Evolutionary conservation across 2,113 vertebrate species (phyloP).

Genomic region (Istiophorus platypterus): DNA sequence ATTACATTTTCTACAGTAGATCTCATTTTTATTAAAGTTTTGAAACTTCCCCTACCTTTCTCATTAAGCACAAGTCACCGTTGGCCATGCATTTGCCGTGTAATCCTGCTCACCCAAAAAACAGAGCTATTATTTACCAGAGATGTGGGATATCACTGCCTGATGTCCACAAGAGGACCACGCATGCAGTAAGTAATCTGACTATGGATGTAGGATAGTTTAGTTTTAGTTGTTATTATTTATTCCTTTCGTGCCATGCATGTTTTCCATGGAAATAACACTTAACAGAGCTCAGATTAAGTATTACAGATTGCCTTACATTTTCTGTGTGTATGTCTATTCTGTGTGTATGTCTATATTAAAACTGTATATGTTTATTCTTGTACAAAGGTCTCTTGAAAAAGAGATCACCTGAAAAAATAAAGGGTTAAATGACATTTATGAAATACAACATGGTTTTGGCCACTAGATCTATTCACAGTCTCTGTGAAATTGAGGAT

Average conservation of each 20-base stretch:
- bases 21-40: neutral
- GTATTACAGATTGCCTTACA: neutral
- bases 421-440: neutral
- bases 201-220: conserved; percentile 7
- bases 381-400: neutral
- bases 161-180: conserved; percentile 78
- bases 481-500: neutral
- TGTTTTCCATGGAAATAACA: conserved; percentile 13
- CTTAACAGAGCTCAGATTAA: neutral
- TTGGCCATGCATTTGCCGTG: conserved; percentile 80
- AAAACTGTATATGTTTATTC: neutral
- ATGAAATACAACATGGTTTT: neutral
- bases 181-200: conserved; percentile 83
- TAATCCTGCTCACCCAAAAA: conserved; percentile 76
- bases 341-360: neutral
- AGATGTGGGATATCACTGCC: conserved; percentile 85
- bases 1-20: neutral
- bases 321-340: neutral
- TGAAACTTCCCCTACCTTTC: conserved; percentile 44
- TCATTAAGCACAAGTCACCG: conserved; percentile 82
- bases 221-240: neutral
- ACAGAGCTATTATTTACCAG: conserved; percentile 78
- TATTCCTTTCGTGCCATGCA: neutral
- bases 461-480: neutral
- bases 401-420: neutral